phyloP scores from a whole-genome alignment of 1,140 invertebrate genomes.

The Lepidurus couesii region DNA sequence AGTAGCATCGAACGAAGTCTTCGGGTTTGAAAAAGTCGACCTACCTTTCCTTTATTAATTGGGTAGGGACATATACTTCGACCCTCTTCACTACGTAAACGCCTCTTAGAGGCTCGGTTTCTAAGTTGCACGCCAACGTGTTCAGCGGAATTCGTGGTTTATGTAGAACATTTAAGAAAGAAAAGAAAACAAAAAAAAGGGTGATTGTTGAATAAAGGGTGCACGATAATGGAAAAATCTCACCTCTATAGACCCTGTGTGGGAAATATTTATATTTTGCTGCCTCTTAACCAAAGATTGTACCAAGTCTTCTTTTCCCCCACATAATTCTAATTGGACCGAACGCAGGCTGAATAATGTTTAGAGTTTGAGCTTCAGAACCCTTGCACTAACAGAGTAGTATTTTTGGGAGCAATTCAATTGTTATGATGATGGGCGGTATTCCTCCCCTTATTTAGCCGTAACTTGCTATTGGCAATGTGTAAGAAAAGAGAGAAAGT shows the following conservation, averaged over 20 bases:
- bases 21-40: background rate
- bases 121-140: too few relatives aligned
- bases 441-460: background rate
- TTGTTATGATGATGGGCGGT: background rate
- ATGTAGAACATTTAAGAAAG: too few relatives aligned
- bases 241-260: background rate
- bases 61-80: too few relatives aligned
- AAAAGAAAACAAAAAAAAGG: too few relatives aligned
- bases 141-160: too few relatives aligned
- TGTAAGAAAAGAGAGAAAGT: background rate
- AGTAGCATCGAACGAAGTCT: conserved; percentile 25
- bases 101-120: too few relatives aligned
- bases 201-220: too few relatives aligned
- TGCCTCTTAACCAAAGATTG: conserved; percentile 4
- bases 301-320: background rate
- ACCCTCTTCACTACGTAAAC: too few relatives aligned
- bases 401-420: background rate
- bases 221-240: too few relatives aligned
- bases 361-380: background rate
- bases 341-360: background rate
- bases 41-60: too few relatives aligned
- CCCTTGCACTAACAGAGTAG: background rate
- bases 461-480: background rate
- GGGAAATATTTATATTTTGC: background rate
- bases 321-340: background rate